Evolutionary conservation across 2,797 vertebrate genomes (phyloP).

Genomic region (Helostoma temminkii): DNA sequence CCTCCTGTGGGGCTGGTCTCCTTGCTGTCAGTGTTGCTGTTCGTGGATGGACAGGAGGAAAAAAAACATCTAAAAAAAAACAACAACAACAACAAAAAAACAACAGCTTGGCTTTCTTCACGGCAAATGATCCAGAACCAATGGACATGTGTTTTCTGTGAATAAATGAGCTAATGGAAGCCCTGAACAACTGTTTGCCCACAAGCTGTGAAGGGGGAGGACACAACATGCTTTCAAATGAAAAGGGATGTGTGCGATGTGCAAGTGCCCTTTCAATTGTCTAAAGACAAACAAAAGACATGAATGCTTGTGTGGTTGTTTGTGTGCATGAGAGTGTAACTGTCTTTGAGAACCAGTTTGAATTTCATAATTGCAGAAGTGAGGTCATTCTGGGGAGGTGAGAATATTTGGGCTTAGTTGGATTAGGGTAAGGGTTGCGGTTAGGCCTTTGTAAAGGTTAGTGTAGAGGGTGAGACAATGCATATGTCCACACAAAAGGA

Average conservation of each 20-base stretch:
- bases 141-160: conserved; percentile 45
- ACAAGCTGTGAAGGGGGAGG: conserved; percentile 20
- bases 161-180: conserved; percentile 46
- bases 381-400: no score
- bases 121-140: conserved; percentile 38
- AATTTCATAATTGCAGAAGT: no score
- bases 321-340: conserved; percentile 20
- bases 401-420: no score
- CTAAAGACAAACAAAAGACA: conserved; percentile 24
- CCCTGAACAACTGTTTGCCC: conserved; percentile 40
- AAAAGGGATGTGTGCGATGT: conserved; percentile 27
- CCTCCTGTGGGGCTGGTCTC: conserved; percentile 29
- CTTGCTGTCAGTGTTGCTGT: conserved; percentile 24
- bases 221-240: conserved; percentile 56
- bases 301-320: conserved; percentile 16
- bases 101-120: conserved; percentile 31
- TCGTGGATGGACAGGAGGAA: conserved; percentile 22
- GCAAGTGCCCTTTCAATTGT: conserved; percentile 15
- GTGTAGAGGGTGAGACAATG: no score
- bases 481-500: no score
- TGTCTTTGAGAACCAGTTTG: no score
- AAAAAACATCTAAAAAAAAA: not conserved
- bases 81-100: not conserved
- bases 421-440: no score
- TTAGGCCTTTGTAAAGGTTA: no score